A percentile compares a stretch with the other conserved stretches of the same genome.
phyloP scores from a whole-genome alignment of 2,113 vertebrate species.

The Anhinga anhinga region DNA sequence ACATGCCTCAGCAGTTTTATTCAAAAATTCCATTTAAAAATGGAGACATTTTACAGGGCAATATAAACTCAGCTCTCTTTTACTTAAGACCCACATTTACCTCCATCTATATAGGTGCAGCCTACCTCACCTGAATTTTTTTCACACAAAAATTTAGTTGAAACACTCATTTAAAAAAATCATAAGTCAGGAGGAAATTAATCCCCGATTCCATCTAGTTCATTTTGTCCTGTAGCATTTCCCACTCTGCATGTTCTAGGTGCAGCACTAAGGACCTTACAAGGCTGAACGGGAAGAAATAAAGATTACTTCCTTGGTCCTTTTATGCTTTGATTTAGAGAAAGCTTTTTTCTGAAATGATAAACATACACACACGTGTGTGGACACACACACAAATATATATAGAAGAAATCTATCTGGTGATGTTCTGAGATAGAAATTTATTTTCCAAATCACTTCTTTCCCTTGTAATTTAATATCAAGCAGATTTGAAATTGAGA shows the following conservation, averaged over 20 bases:
- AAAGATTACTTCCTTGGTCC: neutral
- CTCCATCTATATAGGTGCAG: neutral
- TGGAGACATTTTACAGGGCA: neutral
- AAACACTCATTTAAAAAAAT: neutral
- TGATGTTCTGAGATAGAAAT: neutral
- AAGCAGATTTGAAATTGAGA: neutral
- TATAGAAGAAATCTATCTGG: neutral
- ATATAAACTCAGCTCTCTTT: neutral
- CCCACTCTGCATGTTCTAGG: neutral
- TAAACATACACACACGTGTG: fast-evolving
- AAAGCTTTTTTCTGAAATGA: neutral
- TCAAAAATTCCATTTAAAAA: constrained; percentile 11
- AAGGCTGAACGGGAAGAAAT: neutral
- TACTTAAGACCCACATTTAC: neutral
- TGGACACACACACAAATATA: no score
- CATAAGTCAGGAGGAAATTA: neutral
- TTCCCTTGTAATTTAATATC: neutral
- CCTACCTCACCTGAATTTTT: neutral
- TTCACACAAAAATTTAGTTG: neutral
- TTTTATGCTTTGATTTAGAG: neutral
- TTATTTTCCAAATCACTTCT: neutral
- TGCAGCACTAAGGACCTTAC: neutral
- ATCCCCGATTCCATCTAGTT: neutral
- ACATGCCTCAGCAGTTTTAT: neutral
- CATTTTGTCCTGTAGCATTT: neutral